Base-by-base conservation (phyloP, 2,888 invertebrate genomes). In the Meganola albula region DNA sequence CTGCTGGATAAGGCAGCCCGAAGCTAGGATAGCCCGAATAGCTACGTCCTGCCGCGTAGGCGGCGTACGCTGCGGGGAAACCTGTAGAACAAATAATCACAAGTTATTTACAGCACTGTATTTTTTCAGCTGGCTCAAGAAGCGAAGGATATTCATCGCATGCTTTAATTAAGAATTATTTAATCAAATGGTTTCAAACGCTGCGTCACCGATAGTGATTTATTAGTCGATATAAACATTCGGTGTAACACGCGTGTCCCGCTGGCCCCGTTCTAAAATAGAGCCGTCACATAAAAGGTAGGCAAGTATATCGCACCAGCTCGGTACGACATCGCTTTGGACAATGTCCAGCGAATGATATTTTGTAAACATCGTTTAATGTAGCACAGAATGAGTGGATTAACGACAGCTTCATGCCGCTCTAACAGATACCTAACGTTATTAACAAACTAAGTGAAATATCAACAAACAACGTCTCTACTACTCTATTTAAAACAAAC, bases 1-100 rank as follows among this genome's bases (percentile, higher is more conserved):
- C 96, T 95, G 96, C 94, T 83, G 96, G 96, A 89, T 96, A 96
- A 84, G 96, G 96, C 88, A 97, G 94, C 91, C 96, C 96, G 90
- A 96, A 96, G 91, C 96, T 95, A 89, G 96, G 95, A 91, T 96
- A 96, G 90, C 96, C 95, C 89, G 96, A 95, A 90, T 96, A 97
- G 85, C 96, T 95, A 88, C 96, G 94, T 87, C 96, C 95, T 83
- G 96, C 95, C 90, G 96, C 96, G 88, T 96, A 96, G 77, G 96
- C 96, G 88, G 96, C 96, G 88, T 96, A 96, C 73, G 96, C 96
- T 84, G 96, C 95, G 89, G 96, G 95, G 87, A 96, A 96, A 90
- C 96, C 96, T 96, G 91, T 48, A 53, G 61, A 83, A 80, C 74
- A 78, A 82, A 83, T 53, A 70, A 70, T 48, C 48, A 69, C 53